These are phyloP conservation scores for Hirundo rustica DNA, from an alignment of 2,797 vertebrate species.

Conservation along the genomic window DNA sequence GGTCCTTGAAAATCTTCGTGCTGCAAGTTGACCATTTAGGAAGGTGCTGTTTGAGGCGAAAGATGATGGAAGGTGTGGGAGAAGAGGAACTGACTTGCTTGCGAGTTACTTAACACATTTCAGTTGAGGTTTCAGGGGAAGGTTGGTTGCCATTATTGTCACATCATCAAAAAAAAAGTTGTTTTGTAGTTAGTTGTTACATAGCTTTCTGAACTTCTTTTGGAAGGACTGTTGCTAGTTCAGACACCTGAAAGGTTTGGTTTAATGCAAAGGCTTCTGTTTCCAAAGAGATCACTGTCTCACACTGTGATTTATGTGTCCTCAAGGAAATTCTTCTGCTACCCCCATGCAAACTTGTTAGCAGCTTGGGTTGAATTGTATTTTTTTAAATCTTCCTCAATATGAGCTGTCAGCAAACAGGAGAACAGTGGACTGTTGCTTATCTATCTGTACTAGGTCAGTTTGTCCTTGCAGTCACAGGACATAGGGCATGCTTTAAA, in stretches of 20 bases:
- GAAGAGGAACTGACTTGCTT: not conserved
- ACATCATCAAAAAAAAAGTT: not conserved
- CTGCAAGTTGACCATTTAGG: not conserved
- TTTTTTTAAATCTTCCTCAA: constrained; percentile 5
- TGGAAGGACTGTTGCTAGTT: not conserved
- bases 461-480: not conserved
- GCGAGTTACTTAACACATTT: not conserved
- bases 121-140: not conserved
- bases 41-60: rapidly evolving
- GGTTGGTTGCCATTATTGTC: not conserved
- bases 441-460: not conserved
- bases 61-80: not conserved
- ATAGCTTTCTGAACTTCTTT: not conserved
- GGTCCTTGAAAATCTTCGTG: not conserved
- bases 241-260: not conserved
- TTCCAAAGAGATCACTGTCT: not conserved
- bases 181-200: not conserved
- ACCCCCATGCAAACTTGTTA: not conserved
- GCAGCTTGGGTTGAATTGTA: not conserved
- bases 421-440: not conserved
- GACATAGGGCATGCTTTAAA: not conserved
- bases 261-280: not conserved
- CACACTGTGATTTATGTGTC: not conserved
- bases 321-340: not conserved
- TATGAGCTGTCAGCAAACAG: not conserved